A percentile compares a stretch with the other conserved stretches of the same genome.
Evolutionary conservation across 1,140 invertebrate species (phyloP).

Genomic region (Zaprionus inermis): DNA sequence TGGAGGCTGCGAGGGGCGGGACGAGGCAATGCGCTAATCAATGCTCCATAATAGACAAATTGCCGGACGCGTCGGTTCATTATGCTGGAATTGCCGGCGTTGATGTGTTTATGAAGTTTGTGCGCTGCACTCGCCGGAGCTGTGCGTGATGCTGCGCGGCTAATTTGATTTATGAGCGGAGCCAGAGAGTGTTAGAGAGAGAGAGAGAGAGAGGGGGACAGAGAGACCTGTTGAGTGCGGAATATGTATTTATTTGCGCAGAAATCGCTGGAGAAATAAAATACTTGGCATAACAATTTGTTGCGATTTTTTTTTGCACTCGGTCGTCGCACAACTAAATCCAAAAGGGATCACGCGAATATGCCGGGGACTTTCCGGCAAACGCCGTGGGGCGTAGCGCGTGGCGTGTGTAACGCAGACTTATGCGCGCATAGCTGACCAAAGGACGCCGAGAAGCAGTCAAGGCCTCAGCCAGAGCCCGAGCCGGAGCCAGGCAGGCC

Average conservation of each 20-base stretch:
- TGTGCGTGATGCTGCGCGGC: conserved; percentile 18
- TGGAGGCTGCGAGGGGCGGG: conserved; percentile 7
- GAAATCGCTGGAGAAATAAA: conserved; percentile 74
- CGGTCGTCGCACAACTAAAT: conserved; percentile 18
- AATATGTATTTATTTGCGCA: conserved; percentile 72
- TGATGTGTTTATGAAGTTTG: conserved; percentile 72
- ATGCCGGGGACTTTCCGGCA: not conserved
- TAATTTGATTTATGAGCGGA: conserved; percentile 49
- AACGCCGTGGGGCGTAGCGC: conserved; percentile 23
- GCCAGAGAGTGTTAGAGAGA: not conserved
- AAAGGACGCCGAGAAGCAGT: conserved; percentile 10
- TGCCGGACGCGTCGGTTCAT: conserved; percentile 58
- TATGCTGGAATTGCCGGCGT: conserved; percentile 51
- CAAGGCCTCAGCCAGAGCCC: not conserved
- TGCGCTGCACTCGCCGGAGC: conserved; percentile 21
- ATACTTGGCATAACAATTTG: conserved; percentile 81
- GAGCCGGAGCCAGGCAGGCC: conserved; percentile 46
- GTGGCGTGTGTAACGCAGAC: conserved; percentile 62
- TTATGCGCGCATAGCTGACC: conserved; percentile 65
- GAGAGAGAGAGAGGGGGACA: not conserved
- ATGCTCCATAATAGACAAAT: conserved; percentile 80
- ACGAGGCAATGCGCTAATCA: conserved; percentile 60
- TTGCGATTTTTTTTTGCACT: conserved; percentile 66
- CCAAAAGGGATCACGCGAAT: conserved; percentile 44
- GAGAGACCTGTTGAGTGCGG: conserved; percentile 64